Conservation (phyloP, 2,888 invertebrate genomes). For the Drosophila mercatorum region DNA sequence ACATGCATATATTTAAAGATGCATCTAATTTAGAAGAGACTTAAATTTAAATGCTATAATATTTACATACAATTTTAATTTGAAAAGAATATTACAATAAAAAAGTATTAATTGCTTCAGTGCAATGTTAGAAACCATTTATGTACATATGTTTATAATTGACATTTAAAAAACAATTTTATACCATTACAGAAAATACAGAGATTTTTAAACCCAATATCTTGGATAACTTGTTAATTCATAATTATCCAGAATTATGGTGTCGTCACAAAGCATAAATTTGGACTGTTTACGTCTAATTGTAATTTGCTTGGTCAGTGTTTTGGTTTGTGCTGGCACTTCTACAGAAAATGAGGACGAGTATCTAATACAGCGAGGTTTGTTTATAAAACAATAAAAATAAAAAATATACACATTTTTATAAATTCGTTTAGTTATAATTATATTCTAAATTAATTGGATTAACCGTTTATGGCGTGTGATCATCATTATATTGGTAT, state of each 20-base stretch:
- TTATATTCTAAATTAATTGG: background rate
- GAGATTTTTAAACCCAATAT: background rate
- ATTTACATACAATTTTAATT: background rate
- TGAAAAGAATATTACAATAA: background rate
- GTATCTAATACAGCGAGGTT: conserved; percentile 82
- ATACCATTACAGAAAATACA: conserved; percentile 21
- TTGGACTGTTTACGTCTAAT: conserved; percentile 30
- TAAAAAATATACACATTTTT: background rate
- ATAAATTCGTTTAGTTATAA: background rate
- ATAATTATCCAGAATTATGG: conserved; percentile 31
- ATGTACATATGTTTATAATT: background rate
- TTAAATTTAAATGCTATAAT: background rate
- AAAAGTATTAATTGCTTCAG: background rate
- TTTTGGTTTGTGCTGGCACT: conserved; percentile 33
- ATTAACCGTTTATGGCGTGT: background rate
- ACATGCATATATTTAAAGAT: conserved; percentile 4
- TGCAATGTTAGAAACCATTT: background rate
- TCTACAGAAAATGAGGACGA: conserved; percentile 83
- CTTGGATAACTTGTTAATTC: conserved; percentile 2
- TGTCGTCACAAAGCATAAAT: conserved; percentile 1
- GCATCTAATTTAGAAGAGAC: background rate
- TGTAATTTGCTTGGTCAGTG: conserved; percentile 14
- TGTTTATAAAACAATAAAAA: conserved; percentile 15
- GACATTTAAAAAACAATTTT: background rate
- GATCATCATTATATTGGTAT: background rate